Conservation (phyloP, 2,888 invertebrate species). For the Leucoma salicis region DNA sequence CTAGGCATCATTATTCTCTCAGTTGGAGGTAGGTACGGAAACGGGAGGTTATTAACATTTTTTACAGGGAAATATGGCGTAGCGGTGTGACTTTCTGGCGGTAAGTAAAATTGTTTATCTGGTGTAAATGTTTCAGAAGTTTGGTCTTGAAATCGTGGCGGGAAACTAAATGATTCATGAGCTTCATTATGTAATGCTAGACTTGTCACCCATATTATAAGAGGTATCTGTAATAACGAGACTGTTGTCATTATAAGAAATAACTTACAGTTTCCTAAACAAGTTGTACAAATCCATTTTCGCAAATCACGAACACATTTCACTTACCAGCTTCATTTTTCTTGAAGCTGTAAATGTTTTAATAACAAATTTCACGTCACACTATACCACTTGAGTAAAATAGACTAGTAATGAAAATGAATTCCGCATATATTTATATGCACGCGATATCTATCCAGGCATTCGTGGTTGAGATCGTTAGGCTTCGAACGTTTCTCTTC, state of each 20-base stretch:
- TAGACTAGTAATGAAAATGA: slow-evolving; percentile 79
- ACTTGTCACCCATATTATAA: slow-evolving; percentile 49
- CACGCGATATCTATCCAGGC: slow-evolving; percentile 73
- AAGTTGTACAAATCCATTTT: slow-evolving; percentile 36
- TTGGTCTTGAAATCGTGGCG: slow-evolving; percentile 58
- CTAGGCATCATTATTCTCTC: slow-evolving; percentile 55
- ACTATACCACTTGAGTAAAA: slow-evolving; percentile 64
- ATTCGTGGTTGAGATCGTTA: slow-evolving; percentile 76
- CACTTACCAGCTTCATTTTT: slow-evolving; percentile 78
- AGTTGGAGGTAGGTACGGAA: slow-evolving; percentile 60
- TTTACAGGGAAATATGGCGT: slow-evolving; percentile 62
- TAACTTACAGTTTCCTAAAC: slow-evolving; percentile 43
- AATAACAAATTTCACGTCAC: slow-evolving; percentile 62
- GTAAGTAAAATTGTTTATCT: slow-evolving; percentile 64
- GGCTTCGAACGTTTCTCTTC: slow-evolving; percentile 63
- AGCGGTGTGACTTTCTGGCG: slow-evolving; percentile 64
- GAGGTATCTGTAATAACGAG: slow-evolving; percentile 57
- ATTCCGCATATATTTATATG: slow-evolving; percentile 81
- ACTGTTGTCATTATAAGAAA: slow-evolving; percentile 1
- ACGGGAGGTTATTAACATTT: slow-evolving; percentile 57
- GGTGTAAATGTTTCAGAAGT: slow-evolving; percentile 50
- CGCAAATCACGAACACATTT: slow-evolving; percentile 47
- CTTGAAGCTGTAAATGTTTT: slow-evolving; percentile 56
- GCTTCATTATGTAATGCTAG: slow-evolving; percentile 43
- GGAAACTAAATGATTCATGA: slow-evolving; percentile 61